A percentile compares a stretch with the other conserved stretches of the same genome.
These are phyloP conservation scores for Patiria miniata DNA, from an alignment of 35 echinoderm and acorn worm genomes.

Conservation along the genomic window DNA sequence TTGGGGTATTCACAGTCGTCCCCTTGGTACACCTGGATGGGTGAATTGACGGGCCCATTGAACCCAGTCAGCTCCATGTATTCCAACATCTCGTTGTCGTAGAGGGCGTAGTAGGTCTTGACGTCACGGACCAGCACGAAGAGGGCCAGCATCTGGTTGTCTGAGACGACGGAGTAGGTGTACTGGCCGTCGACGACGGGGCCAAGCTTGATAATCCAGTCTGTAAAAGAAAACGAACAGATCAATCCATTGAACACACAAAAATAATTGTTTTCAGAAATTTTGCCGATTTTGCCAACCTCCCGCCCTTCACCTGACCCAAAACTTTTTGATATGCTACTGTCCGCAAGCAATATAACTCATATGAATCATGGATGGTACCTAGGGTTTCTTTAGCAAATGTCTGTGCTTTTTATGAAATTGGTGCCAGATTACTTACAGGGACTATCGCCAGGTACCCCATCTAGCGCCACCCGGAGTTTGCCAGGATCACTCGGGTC, in stretches of 20 bases:
- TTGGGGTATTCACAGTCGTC: constrained; percentile 44
- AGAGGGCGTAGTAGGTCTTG: constrained; percentile 32
- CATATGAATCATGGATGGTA: too few species aligned
- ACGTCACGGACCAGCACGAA: constrained; percentile 60
- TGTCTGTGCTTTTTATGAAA: too few species aligned
- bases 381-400: too few species aligned
- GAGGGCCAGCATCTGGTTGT: constrained; percentile 10
- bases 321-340: too few species aligned
- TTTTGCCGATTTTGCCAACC: too few species aligned
- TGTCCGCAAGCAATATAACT: too few species aligned
- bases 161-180: constrained; percentile 57
- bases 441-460: constrained; percentile 28
- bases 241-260: background rate
- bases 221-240: constrained; percentile 29
- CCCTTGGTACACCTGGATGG: constrained; percentile 54
- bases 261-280: too few species aligned
- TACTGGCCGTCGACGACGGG: constrained; percentile 42
- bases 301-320: too few species aligned
- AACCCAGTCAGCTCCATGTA: constrained; percentile 52
- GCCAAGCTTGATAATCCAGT: constrained; percentile 67
- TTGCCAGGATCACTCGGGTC: constrained; percentile 48
- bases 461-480: constrained; percentile 47
- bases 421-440: constrained; percentile 32
- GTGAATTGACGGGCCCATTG: background rate
- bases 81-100: constrained; percentile 54